Evolutionary conservation across 2,797 vertebrate species (phyloP).

Genomic region (Gallinago nigripennis): DNA sequence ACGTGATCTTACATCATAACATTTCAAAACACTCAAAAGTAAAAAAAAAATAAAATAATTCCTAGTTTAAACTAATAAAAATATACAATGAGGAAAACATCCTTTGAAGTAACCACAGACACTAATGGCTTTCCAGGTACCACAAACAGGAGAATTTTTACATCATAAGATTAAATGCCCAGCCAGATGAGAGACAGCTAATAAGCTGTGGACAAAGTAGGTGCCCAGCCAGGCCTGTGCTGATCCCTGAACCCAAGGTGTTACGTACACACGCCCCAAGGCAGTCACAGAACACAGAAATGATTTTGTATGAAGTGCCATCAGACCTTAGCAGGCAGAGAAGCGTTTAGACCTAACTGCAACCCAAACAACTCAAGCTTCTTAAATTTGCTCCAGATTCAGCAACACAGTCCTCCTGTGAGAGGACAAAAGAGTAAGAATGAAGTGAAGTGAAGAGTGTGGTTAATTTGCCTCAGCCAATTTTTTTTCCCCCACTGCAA

Average conservation of each 20-base stretch:
- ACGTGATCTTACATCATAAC: neutral
- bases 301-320: neutral
- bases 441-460: accelerated
- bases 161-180: neutral
- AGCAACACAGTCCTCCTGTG: neutral
- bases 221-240: neutral
- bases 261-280: no score
- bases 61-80: neutral
- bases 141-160: neutral
- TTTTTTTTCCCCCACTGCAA: neutral
- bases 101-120: neutral
- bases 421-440: neutral
- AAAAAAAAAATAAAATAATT: neutral
- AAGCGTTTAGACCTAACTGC: neutral
- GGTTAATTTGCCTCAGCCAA: neutral
- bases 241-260: neutral
- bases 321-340: neutral
- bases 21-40: neutral
- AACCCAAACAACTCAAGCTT: neutral
- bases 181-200: neutral
- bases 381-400: neutral
- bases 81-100: neutral
- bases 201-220: neutral
- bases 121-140: neutral
- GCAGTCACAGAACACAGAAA: neutral